Conservation (phyloP, 2,888 invertebrate genomes). For the Mesopsocus fuscifrons region DNA sequence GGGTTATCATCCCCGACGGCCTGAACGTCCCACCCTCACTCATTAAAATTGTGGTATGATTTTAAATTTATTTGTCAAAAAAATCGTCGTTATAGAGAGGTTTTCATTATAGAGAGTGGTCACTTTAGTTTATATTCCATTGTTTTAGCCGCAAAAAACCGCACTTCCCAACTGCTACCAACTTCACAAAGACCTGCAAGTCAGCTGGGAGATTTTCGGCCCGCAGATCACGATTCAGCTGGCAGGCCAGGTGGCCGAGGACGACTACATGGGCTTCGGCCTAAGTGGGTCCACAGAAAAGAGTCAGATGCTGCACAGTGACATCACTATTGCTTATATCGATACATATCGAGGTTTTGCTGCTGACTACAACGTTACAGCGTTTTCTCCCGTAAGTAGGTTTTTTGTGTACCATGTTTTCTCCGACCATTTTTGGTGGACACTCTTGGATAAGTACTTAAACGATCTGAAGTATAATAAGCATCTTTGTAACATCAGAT, state of each 20-base stretch:
- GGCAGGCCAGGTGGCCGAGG: conserved; percentile 49
- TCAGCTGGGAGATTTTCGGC: conserved; percentile 83
- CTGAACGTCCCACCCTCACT: conserved; percentile 77
- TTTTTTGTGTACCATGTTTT: background rate
- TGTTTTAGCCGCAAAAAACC: conserved; percentile 33
- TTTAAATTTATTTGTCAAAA: conserved; percentile 9
- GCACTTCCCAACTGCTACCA: conserved; percentile 67
- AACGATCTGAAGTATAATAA: background rate
- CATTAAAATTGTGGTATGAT: conserved; percentile 31
- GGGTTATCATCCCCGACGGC: conserved; percentile 56
- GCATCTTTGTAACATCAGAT: no score
- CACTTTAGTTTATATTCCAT: background rate
- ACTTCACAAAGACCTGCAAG: conserved; percentile 63
- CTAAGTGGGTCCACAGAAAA: conserved; percentile 51
- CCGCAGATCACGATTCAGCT: conserved; percentile 70
- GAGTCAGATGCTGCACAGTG: conserved; percentile 69
- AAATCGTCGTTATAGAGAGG: no score
- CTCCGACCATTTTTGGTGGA: background rate
- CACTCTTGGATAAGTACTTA: background rate
- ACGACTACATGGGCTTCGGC: conserved; percentile 81
- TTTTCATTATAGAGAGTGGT: background rate
- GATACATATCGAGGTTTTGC: conserved; percentile 53
- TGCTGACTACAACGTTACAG: conserved; percentile 70
- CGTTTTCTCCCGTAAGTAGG: conserved; percentile 47
- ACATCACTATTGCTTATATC: conserved; percentile 60